Conservation (phyloP, 2,888 invertebrate species). For the Schizaphis graminum region DNA sequence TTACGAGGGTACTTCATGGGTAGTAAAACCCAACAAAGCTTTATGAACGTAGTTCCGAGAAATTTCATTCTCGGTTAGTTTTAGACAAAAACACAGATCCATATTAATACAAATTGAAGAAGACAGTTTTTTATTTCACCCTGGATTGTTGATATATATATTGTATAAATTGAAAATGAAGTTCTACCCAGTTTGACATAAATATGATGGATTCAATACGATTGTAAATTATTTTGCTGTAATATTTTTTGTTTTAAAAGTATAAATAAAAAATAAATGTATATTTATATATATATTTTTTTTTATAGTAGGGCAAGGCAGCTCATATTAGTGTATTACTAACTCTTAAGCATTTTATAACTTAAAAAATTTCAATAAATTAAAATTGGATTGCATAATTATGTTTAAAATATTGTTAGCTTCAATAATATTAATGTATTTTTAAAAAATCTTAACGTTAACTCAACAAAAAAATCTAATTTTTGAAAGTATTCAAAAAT, state of each 20-base stretch:
- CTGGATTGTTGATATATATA: not conserved
- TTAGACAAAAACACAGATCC: slow-evolving; percentile 15
- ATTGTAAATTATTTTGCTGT: not conserved
- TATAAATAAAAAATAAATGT: not conserved
- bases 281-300: not conserved
- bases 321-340: not conserved
- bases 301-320: not conserved
- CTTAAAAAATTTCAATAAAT: not conserved
- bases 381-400: not conserved
- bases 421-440: not conserved
- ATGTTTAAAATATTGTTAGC: not conserved
- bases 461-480: not conserved
- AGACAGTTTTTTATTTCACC: slow-evolving; percentile 29
- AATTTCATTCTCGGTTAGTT: slow-evolving; percentile 49
- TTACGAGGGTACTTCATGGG: slow-evolving; percentile 30
- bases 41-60: not conserved
- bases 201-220: not conserved
- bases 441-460: not conserved
- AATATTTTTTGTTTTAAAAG: not conserved
- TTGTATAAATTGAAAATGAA: not conserved
- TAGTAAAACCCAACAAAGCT: slow-evolving; percentile 46
- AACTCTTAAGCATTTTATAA: not conserved
- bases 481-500: not conserved
- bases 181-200: not conserved
- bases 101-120: slow-evolving; percentile 36